Conservation (phyloP, 1,140 invertebrate species). For the Drosophila miranda region DNA sequence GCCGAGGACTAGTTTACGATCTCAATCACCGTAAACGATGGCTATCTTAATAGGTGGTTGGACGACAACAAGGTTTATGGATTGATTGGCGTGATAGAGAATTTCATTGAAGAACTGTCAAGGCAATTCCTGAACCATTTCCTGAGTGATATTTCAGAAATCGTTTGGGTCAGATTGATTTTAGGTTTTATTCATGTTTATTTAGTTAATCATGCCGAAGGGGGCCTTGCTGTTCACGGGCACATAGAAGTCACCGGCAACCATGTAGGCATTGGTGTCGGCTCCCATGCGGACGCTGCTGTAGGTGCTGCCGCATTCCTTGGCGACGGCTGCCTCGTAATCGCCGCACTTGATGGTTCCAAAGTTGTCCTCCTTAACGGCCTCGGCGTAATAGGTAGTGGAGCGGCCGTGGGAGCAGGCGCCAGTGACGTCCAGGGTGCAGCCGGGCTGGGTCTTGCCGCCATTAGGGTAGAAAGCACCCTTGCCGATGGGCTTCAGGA, state of each 20-base stretch:
- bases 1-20: neutral
- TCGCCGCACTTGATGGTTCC: constrained; percentile 58
- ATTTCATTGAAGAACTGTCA: constrained; percentile 29
- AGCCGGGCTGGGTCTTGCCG: constrained; percentile 84
- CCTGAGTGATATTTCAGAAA: neutral
- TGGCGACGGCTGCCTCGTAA: constrained; percentile 53
- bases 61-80: constrained; percentile 21
- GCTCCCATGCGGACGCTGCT: constrained; percentile 80
- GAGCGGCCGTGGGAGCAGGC: constrained; percentile 83
- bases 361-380: constrained; percentile 52
- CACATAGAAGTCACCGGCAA: constrained; percentile 69
- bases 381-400: constrained; percentile 85
- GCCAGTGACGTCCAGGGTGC: constrained; percentile 76
- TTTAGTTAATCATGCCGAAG: constrained; percentile 73
- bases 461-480: constrained; percentile 84
- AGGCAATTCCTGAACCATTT: constrained; percentile 9
- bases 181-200: constrained; percentile 25
- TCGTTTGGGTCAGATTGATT: neutral
- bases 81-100: constrained; percentile 10
- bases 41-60: neutral
- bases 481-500: constrained; percentile 82
- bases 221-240: constrained; percentile 71
- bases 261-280: constrained; percentile 74
- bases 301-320: constrained; percentile 57
- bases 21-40: constrained; percentile 12